Evolutionary conservation across 2,797 vertebrate species (phyloP), one percentile per base, ranked within the genome.

Genomic region (Scolopax bukidnonensis): DNA sequence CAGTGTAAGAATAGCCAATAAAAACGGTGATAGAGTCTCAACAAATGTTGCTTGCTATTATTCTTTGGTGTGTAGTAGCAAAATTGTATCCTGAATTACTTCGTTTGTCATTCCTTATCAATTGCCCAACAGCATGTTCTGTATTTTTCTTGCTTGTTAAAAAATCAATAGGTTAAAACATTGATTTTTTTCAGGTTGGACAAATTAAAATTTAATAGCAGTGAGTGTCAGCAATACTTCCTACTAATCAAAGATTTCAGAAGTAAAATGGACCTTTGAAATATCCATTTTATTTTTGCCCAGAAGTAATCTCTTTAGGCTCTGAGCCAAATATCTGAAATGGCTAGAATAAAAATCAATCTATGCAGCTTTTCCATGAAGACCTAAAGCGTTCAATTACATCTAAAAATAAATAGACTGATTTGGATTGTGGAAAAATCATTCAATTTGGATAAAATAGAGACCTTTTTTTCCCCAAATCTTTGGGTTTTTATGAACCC

Each of bases 201-300:
- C 43, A 54, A 90, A 94, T 91, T 69, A 61, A 91, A 90, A 81
- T 87, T 60, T 83, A 83, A 78, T 81, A 71, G 57, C 25, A 54
- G 69, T n/a, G 75, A 78, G 81, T 73, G 54, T 33, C 69, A 91
- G 21, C 38, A 54, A 41, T 47, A 28, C 8, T 75, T 88, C 45
- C 18, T 53, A 43, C 27, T 23, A 48, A 75, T 63, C 45, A 90
- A 90, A 91, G 57, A 65, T 81, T 88, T 88, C 71, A 81, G 50
- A 71, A 75, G 54, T 30, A 67, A 93, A 88, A 88, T 0, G 16
- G 38, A 57, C 33, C 25, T 92, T 89, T 74, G 64, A 79, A 95
- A 95, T 51, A 74, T 8, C 38, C 10, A 12, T 81, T 84, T 91
- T 53, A 13, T 23, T 91, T 96, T 74, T 75, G 67, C n/a, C 43